A percentile compares a stretch with the other conserved stretches of the same genome.
These are phyloP conservation scores for Melanotaenia parkinsoni DNA, from an alignment of 2,797 vertebrate species.

Conservation along the genomic window DNA sequence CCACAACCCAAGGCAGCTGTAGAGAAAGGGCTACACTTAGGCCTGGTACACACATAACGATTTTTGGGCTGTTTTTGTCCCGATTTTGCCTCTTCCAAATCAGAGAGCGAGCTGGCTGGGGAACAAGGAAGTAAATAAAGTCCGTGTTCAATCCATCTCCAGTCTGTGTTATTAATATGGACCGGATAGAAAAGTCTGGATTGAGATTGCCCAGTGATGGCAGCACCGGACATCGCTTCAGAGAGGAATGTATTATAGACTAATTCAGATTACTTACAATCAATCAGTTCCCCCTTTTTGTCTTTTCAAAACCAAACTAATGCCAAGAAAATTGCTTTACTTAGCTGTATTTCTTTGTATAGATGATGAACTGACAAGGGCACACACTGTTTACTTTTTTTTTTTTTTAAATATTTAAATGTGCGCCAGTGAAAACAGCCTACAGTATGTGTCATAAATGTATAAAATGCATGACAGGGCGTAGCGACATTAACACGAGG, in stretches of 20 bases:
- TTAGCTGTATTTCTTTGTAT: not conserved
- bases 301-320: not conserved
- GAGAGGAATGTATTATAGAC: not conserved
- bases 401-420: not conserved
- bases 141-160: too few relatives aligned
- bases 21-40: not conserved
- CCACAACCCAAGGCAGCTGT: not conserved
- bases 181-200: too few relatives aligned
- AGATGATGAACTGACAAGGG: not conserved
- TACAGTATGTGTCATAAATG: not conserved
- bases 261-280: not conserved
- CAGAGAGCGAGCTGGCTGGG: too few relatives aligned
- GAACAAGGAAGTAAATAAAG: too few relatives aligned
- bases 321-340: not conserved
- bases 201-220: not conserved
- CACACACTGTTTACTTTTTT: too few relatives aligned
- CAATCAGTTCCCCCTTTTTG: not conserved
- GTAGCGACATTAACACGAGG: conserved; percentile 8
- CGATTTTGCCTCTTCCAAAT: too few relatives aligned
- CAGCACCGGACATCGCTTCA: not conserved
- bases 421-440: not conserved
- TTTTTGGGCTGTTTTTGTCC: too few relatives aligned
- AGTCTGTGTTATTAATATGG: too few relatives aligned
- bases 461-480: conserved; percentile 5
- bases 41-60: too few relatives aligned